Evolutionary conservation across 2,888 invertebrate genomes (phyloP), one percentile per base, ranked within the genome.

Genomic region (Craniophora ligustri): DNA sequence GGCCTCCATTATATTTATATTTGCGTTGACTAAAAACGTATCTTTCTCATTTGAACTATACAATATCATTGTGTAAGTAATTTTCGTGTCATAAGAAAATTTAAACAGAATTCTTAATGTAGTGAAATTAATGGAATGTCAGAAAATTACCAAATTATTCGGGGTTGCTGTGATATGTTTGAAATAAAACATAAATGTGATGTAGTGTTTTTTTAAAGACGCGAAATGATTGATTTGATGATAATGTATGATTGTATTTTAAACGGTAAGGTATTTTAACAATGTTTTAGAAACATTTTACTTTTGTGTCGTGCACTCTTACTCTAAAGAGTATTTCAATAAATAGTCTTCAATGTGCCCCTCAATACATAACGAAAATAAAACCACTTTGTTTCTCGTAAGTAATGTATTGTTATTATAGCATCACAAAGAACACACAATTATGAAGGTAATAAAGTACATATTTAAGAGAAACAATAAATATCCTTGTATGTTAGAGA

Each of bases 141-240:
- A 53, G 62, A 63, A 69, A 67, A 54, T 67, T 75, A 81, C 76
- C 76, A 78, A 75, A 79, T 64, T 55, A 46, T 67, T 70, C 69
- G 72, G 78, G n/a, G 73, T 75, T 76, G 78, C 85, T 86, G 86
- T 86, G 85, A 86, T 84, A 81, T 77, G 79, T 80, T 84, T 78
- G 77, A 71, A 76, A 72, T 72, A 70, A 61, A 72, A 72, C 72
- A 75, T 71, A 60, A 65, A 61, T 75, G 67, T 68, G 62, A 67
- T 75, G 63, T 72, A 68, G 68, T 60, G 71, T 57, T 63, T 58
- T 53, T 58, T 44, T 58, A 66, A n/a, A 53, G 51, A 49, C 58
- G 38, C 56, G 15, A 49, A 28, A 34, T 61, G 50, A 58, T 44
- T 58, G 60, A 59, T 49, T 58, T 46, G 40, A 26, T 8, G 51